A percentile compares a stretch with the other conserved stretches of the same genome.
Evolutionary conservation across 2,888 invertebrate species (phyloP).

Genomic region (Limenitis camilla): DNA sequence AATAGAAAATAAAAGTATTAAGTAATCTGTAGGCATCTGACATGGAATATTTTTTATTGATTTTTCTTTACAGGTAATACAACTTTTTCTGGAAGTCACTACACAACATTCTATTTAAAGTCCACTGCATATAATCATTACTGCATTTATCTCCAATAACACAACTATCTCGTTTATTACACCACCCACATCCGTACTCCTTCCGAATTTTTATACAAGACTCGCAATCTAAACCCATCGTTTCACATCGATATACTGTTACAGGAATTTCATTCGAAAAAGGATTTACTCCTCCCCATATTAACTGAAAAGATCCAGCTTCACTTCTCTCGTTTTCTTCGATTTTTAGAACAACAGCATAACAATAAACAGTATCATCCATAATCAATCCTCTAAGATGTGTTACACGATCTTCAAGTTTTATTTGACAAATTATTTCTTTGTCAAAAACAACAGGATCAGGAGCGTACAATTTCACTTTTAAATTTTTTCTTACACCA

Average conservation of each 20-base stretch:
- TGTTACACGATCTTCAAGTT: conserved; percentile 25
- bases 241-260: conserved; percentile 34
- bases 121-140: conserved; percentile 29
- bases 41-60: too few relatives aligned
- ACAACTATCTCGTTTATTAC: conserved; percentile 19
- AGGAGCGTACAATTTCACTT: conserved; percentile 32
- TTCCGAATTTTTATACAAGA: conserved; percentile 19
- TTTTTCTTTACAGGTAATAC: too few relatives aligned
- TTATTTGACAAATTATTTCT: conserved; percentile 36
- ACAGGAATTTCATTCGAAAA: conserved; percentile 36
- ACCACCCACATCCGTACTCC: conserved; percentile 28
- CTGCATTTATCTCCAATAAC: conserved; percentile 26
- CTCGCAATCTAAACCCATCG: conserved; percentile 23
- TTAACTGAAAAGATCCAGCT: conserved; percentile 28
- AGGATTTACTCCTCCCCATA: conserved; percentile 35
- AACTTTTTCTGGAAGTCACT: too few relatives aligned
- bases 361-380: conserved; percentile 34
- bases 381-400: conserved; percentile 35
- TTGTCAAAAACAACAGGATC: conserved; percentile 36
- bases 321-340: conserved; percentile 19
- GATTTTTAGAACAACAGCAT: conserved; percentile 27
- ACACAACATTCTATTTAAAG: conserved; percentile 26
- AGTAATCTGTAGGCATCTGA: too few relatives aligned
- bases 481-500: conserved; percentile 30
- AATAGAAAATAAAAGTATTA: too few relatives aligned